Conservation (phyloP, 2,888 invertebrate species). For the Amphipoea oculea region DNA sequence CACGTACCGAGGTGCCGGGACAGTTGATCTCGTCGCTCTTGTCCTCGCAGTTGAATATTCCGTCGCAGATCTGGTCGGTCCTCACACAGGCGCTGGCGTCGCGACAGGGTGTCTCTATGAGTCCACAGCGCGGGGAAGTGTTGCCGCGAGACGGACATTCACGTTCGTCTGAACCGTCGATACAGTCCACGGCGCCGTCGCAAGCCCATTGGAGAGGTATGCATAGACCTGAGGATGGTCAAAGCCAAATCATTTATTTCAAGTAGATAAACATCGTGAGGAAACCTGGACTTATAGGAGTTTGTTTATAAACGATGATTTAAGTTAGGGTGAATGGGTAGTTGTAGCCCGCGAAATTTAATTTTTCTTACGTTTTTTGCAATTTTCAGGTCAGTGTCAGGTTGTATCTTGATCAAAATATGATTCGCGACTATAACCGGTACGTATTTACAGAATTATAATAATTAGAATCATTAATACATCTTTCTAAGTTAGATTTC, state of each 20-base stretch:
- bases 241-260: background rate
- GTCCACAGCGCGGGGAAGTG: constrained; percentile 60
- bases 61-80: constrained; percentile 94
- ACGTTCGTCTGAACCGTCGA: constrained; percentile 94
- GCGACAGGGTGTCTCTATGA: constrained; percentile 57
- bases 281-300: background rate
- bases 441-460: too few species aligned
- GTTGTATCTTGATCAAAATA: too few species aligned
- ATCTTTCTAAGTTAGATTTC: too few species aligned
- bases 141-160: constrained; percentile 70
- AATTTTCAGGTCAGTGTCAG: too few species aligned
- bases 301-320: too few species aligned
- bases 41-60: constrained; percentile 92
- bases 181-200: constrained; percentile 95
- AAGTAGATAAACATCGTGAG: background rate
- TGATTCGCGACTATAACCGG: too few species aligned
- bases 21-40: constrained; percentile 93
- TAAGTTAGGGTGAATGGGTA: too few species aligned
- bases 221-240: constrained; percentile 91
- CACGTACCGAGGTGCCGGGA: constrained; percentile 59
- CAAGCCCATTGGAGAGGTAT: constrained; percentile 95
- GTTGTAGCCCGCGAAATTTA: too few species aligned
- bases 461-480: too few species aligned
- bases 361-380: too few species aligned
- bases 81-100: constrained; percentile 81